Evolutionary conservation across 2,113 vertebrate genomes (phyloP).

Genomic region (Xyliphius kryptos): DNA sequence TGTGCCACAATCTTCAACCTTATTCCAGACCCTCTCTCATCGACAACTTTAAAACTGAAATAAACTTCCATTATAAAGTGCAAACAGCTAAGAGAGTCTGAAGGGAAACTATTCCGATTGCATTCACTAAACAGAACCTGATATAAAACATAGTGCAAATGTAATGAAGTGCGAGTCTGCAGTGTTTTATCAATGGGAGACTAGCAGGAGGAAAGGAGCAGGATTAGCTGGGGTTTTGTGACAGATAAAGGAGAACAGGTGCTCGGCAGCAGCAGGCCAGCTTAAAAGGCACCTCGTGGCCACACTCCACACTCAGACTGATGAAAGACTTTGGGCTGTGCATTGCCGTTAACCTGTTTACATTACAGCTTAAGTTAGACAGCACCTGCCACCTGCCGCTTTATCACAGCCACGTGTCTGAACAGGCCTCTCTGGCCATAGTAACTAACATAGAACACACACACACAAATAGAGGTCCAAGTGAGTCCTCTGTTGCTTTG

Average conservation of each 20-base stretch:
- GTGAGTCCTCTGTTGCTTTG: not conserved
- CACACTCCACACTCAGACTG: conserved; percentile 34
- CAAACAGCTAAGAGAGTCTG: too few relatives aligned
- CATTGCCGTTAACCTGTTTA: conserved; percentile 54
- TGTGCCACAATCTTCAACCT: conserved; percentile 23
- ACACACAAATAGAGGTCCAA: too few relatives aligned
- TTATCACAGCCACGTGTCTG: conserved; percentile 59
- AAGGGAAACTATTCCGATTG: too few relatives aligned
- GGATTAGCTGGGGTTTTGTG: conserved; percentile 52
- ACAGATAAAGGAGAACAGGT: conserved; percentile 60
- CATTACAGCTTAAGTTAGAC: conserved; percentile 59
- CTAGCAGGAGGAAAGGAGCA: conserved; percentile 15
- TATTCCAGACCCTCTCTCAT: not conserved
- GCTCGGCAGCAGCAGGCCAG: conserved; percentile 42
- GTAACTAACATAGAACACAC: conserved; percentile 16
- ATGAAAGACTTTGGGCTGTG: conserved; percentile 49
- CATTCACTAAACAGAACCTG: not conserved
- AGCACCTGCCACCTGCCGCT: conserved; percentile 60
- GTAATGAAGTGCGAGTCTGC: not conserved
- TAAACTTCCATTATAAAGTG: conserved; percentile 19
- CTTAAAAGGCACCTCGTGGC: conserved; percentile 9
- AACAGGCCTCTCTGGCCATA: conserved; percentile 44
- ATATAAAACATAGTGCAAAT: conserved; percentile 18
- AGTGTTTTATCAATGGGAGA: conserved; percentile 45
- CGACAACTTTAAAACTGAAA: conserved; percentile 30